Evolutionary conservation across 2,797 vertebrate genomes (phyloP).

Genomic region (Paedocypris micromegethes): DNA sequence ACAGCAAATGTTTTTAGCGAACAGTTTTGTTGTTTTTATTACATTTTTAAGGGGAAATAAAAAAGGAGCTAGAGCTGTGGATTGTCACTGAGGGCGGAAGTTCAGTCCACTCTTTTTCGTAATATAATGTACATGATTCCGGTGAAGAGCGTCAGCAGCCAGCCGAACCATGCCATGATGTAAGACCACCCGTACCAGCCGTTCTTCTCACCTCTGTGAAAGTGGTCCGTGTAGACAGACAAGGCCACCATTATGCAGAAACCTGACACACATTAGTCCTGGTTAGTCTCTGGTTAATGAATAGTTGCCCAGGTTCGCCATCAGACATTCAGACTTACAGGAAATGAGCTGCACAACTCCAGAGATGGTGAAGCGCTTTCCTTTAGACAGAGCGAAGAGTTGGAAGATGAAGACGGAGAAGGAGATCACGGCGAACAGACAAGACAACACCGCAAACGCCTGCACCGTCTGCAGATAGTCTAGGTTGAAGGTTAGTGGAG

Average conservation of each 20-base stretch:
- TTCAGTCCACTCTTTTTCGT: constrained; percentile 74
- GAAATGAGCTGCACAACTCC: constrained; percentile 84
- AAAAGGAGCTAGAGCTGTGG: constrained; percentile 1
- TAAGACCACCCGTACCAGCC: constrained; percentile 83
- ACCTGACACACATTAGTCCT: constrained; percentile 61
- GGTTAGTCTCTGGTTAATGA: too few species aligned
- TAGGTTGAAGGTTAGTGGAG: constrained; percentile 48
- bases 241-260: constrained; percentile 83
- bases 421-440: constrained; percentile 83
- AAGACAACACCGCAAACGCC: constrained; percentile 86
- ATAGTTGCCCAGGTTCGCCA: background rate
- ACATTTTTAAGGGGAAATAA: background rate
- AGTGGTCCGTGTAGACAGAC: constrained; percentile 82
- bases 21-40: background rate
- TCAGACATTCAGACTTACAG: constrained; percentile 77
- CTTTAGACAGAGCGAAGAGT: constrained; percentile 91
- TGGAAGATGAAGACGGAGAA: constrained; percentile 85
- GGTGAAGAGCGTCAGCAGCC: constrained; percentile 82
- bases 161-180: constrained; percentile 91
- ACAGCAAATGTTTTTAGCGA: too few species aligned
- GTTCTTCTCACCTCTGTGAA: constrained; percentile 38
- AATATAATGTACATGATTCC: constrained; percentile 85
- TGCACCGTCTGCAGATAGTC: constrained; percentile 82
- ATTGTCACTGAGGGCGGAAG: constrained; percentile 12
- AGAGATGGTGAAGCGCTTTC: constrained; percentile 87